Evolutionary conservation across 1,140 invertebrate genomes (phyloP), one percentile per base, ranked within the genome.

Genomic region (Drosophila carrolli): DNA sequence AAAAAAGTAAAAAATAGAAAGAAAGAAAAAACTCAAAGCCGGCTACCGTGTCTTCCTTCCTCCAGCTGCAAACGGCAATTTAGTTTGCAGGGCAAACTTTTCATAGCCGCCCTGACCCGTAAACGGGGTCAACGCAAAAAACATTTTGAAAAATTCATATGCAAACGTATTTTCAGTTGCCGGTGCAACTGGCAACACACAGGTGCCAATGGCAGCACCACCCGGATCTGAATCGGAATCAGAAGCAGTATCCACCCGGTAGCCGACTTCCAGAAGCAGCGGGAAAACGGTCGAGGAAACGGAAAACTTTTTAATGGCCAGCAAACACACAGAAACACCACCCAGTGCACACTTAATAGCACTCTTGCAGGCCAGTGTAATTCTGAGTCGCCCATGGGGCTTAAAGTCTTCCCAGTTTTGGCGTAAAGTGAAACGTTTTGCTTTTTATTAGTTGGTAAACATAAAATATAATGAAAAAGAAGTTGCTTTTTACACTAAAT

Each of bases 81-180:
- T 83, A 88, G 83, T 86, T 88, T 85, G 77, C 75, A 81, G 60
- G 81, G 82, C 67, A 83, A 88, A 88, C 75, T 88, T 88, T 88
- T 88, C 84, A 88, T 88, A 88, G 83, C 57, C 60, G 66, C 71
- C 71, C 83, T 88, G 83, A 88, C 83, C 83, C 79, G 83, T 88
- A 88, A 88, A 88, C 83, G 83, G 83, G 83, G 83, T 88, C 83
- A 88, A 73, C 73, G 80, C 70, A 88, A 88, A 85, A 88, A 88
- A 83, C 83, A 88, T 88, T 88, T 88, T 88, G 84, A 88, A 88
- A 88, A 89, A 88, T 88, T 88, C 83, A 88, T 88, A 88, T 83
- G 83, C 83, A 88, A 88, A 88, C 83, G 83, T 88, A 88, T 88
- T 88, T 81, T 79, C 83, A 86, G 83, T 76, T 88, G 84, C 79